Conservation (phyloP, 2,113 vertebrate genomes). For the Gallinago undulata region DNA sequence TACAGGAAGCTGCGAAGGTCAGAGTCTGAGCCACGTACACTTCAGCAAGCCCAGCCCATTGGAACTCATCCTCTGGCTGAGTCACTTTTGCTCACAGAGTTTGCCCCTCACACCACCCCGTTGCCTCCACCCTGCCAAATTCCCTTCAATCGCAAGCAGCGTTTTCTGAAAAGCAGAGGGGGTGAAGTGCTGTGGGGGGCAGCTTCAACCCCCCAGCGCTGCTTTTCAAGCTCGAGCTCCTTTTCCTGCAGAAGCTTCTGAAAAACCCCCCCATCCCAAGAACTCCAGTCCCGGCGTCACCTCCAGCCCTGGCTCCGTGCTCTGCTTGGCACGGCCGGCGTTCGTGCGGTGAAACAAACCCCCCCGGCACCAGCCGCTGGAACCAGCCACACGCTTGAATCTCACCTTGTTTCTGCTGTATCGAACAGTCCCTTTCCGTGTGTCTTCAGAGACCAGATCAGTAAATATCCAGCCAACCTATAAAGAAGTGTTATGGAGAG, state of each 20-base stretch:
- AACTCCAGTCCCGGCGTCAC: neutral
- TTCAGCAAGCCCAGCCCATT: slow-evolving; percentile 8
- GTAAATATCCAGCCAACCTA: slow-evolving; percentile 99
- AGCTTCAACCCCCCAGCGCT: neutral
- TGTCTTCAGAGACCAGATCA: slow-evolving; percentile 95
- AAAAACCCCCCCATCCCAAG: neutral
- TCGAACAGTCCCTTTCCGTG: slow-evolving; percentile 93
- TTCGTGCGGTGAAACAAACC: neutral
- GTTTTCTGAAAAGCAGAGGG: neutral
- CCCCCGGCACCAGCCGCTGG: neutral
- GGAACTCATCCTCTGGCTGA: neutral
- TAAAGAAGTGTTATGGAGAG: neutral
- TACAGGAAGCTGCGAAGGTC: neutral
- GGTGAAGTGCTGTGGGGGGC: neutral
- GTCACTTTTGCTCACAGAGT: neutral
- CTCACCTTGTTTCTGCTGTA: slow-evolving; percentile 93
- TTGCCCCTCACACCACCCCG: neutral
- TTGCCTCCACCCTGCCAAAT: neutral
- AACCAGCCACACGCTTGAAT: neutral
- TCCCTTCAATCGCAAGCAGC: neutral
- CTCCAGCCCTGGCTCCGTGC: neutral
- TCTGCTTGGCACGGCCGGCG: neutral
- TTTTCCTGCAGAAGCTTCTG: neutral
- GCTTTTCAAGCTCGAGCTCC: neutral
- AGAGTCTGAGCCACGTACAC: neutral